Evolutionary conservation across 2,888 invertebrate genomes (phyloP).

Genomic region (Azorinus chamasolen): DNA sequence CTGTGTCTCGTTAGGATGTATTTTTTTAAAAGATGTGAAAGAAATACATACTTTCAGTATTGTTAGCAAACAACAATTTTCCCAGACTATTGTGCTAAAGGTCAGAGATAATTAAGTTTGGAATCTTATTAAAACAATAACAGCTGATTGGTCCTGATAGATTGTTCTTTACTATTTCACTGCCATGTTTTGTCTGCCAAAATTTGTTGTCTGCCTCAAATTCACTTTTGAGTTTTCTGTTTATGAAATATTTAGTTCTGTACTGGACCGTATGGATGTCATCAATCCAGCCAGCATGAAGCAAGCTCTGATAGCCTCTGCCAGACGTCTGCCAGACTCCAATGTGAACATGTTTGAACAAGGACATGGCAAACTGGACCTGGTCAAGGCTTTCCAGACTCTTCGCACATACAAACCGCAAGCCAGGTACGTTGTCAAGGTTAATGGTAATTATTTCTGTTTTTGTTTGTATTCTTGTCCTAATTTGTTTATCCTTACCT

Average conservation of each 20-base stretch:
- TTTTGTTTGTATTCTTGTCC: not conserved
- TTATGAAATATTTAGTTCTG: constrained; percentile 86
- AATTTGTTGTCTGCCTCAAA: too few relatives aligned
- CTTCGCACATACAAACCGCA: constrained; percentile 90
- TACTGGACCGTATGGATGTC: constrained; percentile 85
- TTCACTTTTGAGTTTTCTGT: too few relatives aligned
- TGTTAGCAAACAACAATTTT: too few relatives aligned
- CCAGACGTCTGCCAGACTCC: constrained; percentile 90
- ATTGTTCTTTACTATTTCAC: too few relatives aligned
- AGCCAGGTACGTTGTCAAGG: constrained; percentile 86
- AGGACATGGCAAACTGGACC: constrained; percentile 97
- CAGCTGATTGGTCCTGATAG: too few relatives aligned
- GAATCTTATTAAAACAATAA: too few relatives aligned
- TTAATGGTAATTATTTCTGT: not conserved
- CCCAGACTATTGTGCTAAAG: too few relatives aligned
- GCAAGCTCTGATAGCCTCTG: constrained; percentile 97
- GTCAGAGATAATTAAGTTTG: too few relatives aligned
- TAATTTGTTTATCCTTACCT: not conserved
- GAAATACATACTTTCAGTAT: too few relatives aligned
- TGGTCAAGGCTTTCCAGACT: constrained; percentile 93
- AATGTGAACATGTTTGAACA: constrained; percentile 98
- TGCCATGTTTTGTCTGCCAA: too few relatives aligned
- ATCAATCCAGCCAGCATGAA: constrained; percentile 97
- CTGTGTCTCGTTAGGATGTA: too few relatives aligned
- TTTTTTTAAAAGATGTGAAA: too few relatives aligned